Conservation (phyloP, 2,888 invertebrate species). For the Polymixis lichenea region DNA sequence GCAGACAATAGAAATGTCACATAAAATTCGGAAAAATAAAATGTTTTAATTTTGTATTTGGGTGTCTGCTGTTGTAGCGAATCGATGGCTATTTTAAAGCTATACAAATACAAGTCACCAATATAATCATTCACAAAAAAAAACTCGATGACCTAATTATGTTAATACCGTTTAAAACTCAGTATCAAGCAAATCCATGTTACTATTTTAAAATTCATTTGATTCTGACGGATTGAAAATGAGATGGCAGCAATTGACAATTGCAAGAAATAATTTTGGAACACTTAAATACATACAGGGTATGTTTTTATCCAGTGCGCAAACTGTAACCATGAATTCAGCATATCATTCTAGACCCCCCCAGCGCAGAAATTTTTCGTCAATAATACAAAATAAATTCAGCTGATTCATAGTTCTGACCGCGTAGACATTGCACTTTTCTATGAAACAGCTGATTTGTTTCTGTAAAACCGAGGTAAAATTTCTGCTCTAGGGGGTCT, state of each 20-base stretch:
- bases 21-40: constrained; percentile 37
- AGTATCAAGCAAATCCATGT: not conserved
- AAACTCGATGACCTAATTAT: not conserved
- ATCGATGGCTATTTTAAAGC: not conserved
- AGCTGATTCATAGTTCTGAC: no score
- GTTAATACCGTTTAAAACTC: not conserved
- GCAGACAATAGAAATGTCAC: constrained; percentile 43
- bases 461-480: no score
- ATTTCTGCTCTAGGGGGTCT: no score
- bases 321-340: no score
- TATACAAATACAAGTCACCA: not conserved
- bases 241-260: not conserved
- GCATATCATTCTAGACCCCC: no score
- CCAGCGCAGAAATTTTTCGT: no score
- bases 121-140: not conserved
- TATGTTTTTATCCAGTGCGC: no score
- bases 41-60: constrained; percentile 12
- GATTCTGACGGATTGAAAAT: not conserved
- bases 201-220: not conserved
- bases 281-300: not conserved
- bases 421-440: no score
- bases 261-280: not conserved
- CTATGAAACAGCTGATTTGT: no score
- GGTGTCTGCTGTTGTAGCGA: not conserved
- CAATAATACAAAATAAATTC: no score